Evolutionary conservation across 2,113 vertebrate species (phyloP), one percentile per base, ranked within the genome.

Genomic region (Ochotona curzoniae): DNA sequence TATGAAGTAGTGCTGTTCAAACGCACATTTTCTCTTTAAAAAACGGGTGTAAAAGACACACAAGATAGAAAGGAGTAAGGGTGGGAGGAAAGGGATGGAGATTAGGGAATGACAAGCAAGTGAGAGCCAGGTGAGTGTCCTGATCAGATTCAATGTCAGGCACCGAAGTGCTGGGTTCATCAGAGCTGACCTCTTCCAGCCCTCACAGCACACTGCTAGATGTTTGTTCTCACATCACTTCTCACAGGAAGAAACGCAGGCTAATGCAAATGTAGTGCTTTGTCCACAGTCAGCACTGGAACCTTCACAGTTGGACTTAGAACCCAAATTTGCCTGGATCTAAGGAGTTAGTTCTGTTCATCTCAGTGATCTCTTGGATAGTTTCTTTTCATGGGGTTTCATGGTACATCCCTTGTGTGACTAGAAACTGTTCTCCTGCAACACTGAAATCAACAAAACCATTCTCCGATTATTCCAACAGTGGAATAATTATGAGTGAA

Each of bases 161-260:
- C 9, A 67, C 10, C 35, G 38, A 3, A 44, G 10, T 82, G 51
- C 0, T 14, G 2, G 14, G 30, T 35, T 0, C 23, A 14, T 21
- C 57, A 28, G 12, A 49, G n/a, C 38, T 0, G 1, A 20, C 13
- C 10, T 30, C 49, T n/a, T 44, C 74, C 47, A 47, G 21, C 25
- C 26, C 63, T 73, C 49, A 61, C 8, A 49, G 11, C 26, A 7
- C 14, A 18, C 14, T 76, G 28, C 7, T 14, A 28, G 6, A 5
- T 20, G 3, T 85, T 64, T 30, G 15, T 30, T 47, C 38, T 26
- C 28, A 32, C 10, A 70, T 51, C 28, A 32, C 17, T 1, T 51
- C 14, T 78, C 25, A 49, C 23, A 38, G 71, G 7, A 66, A 60
- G 51, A 71, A n/a, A 32, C 2, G 17, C 8, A 7, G 70, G 32